Percentiles rank a stretch among this genome's conserved stretches.
These are phyloP conservation scores for Axea sp. DNA, from an alignment of 2,888 invertebrate genomes.

Conservation along the genomic window DNA sequence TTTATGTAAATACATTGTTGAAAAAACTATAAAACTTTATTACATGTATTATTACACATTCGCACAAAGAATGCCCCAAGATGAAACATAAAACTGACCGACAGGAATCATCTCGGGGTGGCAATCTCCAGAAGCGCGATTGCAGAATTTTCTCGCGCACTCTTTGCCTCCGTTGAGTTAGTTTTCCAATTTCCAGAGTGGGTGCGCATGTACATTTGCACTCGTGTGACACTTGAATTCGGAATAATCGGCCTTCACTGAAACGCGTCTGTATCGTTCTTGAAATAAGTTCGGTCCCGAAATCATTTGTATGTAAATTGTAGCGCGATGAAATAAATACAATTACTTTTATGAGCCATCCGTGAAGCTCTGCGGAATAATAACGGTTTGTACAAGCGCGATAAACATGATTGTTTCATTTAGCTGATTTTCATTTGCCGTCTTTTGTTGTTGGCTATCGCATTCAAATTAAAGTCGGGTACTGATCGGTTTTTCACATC, in stretches of 20 bases:
- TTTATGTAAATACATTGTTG: too few species aligned
- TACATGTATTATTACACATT: too few species aligned
- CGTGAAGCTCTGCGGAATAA: constrained; percentile 39
- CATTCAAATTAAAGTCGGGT: too few species aligned
- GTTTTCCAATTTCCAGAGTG: constrained; percentile 36
- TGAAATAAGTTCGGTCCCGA: constrained; percentile 14
- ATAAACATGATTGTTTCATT: constrained; percentile 49
- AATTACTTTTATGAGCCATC: constrained; percentile 47
- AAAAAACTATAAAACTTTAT: too few species aligned
- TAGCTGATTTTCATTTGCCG: constrained; percentile 30
- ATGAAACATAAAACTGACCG: too few species aligned
- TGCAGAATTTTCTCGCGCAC: constrained; percentile 33
- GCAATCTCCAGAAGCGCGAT: constrained; percentile 4
- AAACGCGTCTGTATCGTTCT: constrained; percentile 41
- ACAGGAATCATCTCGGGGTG: too few species aligned
- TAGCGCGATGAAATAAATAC: constrained; percentile 49
- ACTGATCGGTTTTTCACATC: too few species aligned
- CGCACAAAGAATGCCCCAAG: too few species aligned
- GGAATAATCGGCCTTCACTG: constrained; percentile 40
- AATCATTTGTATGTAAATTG: constrained; percentile 58
- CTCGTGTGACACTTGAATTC: constrained; percentile 23
- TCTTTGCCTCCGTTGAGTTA: constrained; percentile 20
- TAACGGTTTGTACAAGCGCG: constrained; percentile 39
- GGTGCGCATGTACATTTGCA: constrained; percentile 13
- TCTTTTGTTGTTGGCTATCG: background rate